Evolutionary conservation across 2,113 vertebrate species (phyloP).

Genomic region (Pseudopipra pipra): DNA sequence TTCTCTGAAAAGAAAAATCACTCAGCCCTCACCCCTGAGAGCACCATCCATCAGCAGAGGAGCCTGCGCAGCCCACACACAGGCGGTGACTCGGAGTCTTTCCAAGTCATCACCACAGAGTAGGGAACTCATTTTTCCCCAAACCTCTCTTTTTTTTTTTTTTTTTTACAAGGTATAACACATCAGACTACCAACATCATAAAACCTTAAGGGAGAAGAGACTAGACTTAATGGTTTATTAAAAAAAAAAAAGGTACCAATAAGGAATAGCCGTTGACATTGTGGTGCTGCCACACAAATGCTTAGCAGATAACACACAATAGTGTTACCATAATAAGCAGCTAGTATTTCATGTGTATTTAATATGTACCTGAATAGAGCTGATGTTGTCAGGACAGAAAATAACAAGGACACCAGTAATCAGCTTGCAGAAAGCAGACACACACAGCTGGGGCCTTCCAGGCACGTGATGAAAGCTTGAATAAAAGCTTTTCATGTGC

Average conservation of each 20-base stretch:
- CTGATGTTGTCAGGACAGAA: neutral
- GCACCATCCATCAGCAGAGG: neutral
- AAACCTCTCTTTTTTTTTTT: neutral
- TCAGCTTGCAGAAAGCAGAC: neutral
- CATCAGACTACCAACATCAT: neutral
- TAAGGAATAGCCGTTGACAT: neutral
- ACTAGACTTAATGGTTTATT: neutral
- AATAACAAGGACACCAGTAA: neutral
- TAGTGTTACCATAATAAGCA: neutral
- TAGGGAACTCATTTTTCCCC: neutral
- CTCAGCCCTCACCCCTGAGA: accelerated
- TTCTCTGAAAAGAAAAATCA: neutral
- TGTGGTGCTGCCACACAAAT: neutral
- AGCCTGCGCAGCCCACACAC: accelerated
- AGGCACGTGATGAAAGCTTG: neutral
- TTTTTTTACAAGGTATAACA: neutral
- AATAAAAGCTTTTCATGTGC: neutral
- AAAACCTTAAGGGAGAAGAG: neutral
- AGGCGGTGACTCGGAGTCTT: neutral
- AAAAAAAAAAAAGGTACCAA: neutral
- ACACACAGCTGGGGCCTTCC: neutral
- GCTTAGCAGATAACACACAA: neutral
- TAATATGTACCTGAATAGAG: neutral
- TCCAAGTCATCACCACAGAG: neutral
- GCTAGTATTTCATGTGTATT: neutral